Evolutionary conservation across 2,888 invertebrate species (phyloP).

Genomic region (Heliconius cydno): DNA sequence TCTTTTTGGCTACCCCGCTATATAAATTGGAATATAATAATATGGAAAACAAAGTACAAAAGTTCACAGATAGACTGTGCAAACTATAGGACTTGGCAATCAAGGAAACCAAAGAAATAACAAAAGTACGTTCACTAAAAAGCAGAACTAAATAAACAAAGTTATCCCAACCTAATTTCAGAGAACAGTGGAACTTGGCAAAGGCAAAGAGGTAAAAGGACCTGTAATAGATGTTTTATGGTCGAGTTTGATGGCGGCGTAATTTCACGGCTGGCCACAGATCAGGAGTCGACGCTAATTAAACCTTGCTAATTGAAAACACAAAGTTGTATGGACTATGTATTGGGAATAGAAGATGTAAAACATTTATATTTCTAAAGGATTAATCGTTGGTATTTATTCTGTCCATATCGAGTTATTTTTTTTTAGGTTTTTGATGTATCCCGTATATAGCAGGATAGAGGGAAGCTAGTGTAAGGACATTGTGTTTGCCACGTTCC

Average conservation of each 20-base stretch:
- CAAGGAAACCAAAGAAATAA: conserved; percentile 6
- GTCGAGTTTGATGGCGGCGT: conserved; percentile 12
- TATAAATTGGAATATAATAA: too few relatives aligned
- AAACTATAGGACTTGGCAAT: background rate
- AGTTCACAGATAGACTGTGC: too few relatives aligned
- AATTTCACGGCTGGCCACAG: conserved; percentile 30
- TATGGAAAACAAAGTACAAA: too few relatives aligned
- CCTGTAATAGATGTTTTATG: conserved; percentile 33
- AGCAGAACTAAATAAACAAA: conserved; percentile 9
- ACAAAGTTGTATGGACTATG: conserved; percentile 3
- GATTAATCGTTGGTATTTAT: background rate
- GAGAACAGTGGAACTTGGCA: conserved; percentile 7
- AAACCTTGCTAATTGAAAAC: conserved; percentile 31
- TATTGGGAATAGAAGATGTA: background rate
- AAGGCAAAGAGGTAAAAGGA: conserved; percentile 16
- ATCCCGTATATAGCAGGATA: too few relatives aligned
- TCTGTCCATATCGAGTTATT: too few relatives aligned
- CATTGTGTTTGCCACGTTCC: too few relatives aligned
- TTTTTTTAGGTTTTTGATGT: too few relatives aligned
- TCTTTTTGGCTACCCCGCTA: too few relatives aligned
- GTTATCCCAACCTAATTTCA: conserved; percentile 1
- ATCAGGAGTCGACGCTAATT: conserved; percentile 26
- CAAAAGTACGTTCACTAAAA: background rate
- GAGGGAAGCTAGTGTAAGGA: too few relatives aligned
- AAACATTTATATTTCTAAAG: background rate